These are phyloP conservation scores for Amphimallon solstitiale DNA, from an alignment of 2,888 invertebrate genomes.

Conservation along the genomic window DNA sequence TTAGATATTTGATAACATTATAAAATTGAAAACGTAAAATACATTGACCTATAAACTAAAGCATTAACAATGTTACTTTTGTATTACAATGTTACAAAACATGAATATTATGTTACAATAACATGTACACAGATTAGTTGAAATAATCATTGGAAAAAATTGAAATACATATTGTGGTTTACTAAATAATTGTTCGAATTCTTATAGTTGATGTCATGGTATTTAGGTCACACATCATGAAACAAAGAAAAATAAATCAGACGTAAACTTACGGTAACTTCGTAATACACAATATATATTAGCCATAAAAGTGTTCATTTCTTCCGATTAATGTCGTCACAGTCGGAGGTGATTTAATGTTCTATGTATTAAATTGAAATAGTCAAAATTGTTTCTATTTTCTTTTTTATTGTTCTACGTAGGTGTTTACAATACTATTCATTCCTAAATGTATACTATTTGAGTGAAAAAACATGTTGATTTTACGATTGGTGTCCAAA, in stretches of 20 bases:
- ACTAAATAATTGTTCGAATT: too few relatives aligned
- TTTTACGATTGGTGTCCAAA: too few relatives aligned
- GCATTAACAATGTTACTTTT: too few relatives aligned
- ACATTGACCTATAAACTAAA: too few relatives aligned
- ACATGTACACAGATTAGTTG: too few relatives aligned
- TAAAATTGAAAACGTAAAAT: not conserved
- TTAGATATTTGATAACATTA: not conserved
- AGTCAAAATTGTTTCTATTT: constrained; percentile 6
- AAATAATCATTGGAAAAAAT: too few relatives aligned
- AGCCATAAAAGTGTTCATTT: constrained; percentile 13
- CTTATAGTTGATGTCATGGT: not conserved
- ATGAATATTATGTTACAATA: too few relatives aligned
- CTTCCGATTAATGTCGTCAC: constrained; percentile 11
- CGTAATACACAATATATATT: not conserved
- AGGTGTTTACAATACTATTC: constrained; percentile 1
- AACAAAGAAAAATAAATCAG: constrained; percentile 18
- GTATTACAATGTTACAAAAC: too few relatives aligned
- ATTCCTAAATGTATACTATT: too few relatives aligned
- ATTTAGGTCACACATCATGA: constrained; percentile 21
- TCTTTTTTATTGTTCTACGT: constrained; percentile 11
- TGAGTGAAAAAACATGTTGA: too few relatives aligned
- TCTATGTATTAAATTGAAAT: not conserved
- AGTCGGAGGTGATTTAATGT: constrained; percentile 26
- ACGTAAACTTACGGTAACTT: not conserved
- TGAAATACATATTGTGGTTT: too few relatives aligned